Base-by-base conservation (phyloP, 2,797 vertebrate genomes). In the Cetoscarus ocellatus region DNA sequence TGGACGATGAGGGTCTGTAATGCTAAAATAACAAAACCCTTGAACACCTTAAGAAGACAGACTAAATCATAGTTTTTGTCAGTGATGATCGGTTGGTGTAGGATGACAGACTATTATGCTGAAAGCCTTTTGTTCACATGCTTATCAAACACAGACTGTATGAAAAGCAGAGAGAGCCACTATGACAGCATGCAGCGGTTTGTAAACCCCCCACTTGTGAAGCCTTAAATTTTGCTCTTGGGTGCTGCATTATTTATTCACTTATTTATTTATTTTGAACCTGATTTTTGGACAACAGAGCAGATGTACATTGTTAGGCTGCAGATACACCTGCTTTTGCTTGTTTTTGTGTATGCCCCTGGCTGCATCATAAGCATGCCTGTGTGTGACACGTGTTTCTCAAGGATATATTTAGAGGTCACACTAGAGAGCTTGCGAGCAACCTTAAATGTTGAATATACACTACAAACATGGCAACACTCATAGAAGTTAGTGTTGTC, bases 71-170 rank as follows among this genome's bases (percentile, higher is more conserved):
- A 59, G 63, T 36, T 7, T 7, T 62, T 19, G 56, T 67, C 38
- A 62, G 61, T 10, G 13, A 66, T 55, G 44, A 42, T n/a, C 35
- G 38, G 66, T 6, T 17, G 61, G 44, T 42, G 44, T 14, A 38
- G 60, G 56, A 34, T 66, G 48, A 69, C 61, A 52, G 65, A 48
- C 13, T 35, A 55, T 60, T 74, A 45, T 51, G 38, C 66, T 57
- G 43, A 56, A 35, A 49, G 74, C 1, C 8, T 70, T 64, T 74
- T 78, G 61, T 57, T 77, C 53, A 73, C 45, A 53, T 34, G 47
- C 64, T 60, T 19, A 34, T 51, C 50, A 51, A 50, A 50, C 5
- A 55, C 53, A 48, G 27, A 59, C 35, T n/a, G 62, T 61, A 17
- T 59, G 50, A 63, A 74, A 51, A 51, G 49, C 10, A 17, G 49